Conservation (phyloP, 2,797 vertebrate species). For the Tokudaia muenninki region DNA sequence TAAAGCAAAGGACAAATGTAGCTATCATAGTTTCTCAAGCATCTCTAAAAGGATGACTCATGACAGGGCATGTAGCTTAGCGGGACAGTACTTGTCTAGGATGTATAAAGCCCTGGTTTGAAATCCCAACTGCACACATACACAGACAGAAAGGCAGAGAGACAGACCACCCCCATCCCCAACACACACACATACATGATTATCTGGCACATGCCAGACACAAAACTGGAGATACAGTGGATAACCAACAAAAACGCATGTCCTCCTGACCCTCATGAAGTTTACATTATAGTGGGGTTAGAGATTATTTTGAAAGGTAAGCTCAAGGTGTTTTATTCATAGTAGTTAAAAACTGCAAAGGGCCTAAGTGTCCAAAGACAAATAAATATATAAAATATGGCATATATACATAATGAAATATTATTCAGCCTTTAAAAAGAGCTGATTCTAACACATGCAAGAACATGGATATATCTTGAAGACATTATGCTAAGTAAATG, state of each 20-base stretch:
- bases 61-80: not conserved
- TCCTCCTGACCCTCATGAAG: not conserved
- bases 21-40: constrained; percentile 17
- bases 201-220: not conserved
- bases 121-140: not conserved
- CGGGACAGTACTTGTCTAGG: not conserved
- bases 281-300: not conserved
- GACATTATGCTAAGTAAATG: not conserved
- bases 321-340: not conserved
- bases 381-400: not conserved
- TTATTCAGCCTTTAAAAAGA: not conserved
- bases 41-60: constrained; percentile 3
- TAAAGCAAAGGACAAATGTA: constrained; percentile 17
- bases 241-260: not conserved
- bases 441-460: not conserved
- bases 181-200: not conserved
- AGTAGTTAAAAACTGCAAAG: not conserved
- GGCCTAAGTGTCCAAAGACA: not conserved
- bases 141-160: not conserved
- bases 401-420: not conserved
- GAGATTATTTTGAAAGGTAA: not conserved
- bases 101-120: not conserved
- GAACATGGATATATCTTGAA: not conserved
- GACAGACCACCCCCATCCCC: too few relatives aligned
- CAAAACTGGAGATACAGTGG: not conserved